Evolutionary conservation across 2,888 invertebrate species (phyloP), one percentile per base, ranked within the genome.

Genomic region (Watsonalla cultraria): DNA sequence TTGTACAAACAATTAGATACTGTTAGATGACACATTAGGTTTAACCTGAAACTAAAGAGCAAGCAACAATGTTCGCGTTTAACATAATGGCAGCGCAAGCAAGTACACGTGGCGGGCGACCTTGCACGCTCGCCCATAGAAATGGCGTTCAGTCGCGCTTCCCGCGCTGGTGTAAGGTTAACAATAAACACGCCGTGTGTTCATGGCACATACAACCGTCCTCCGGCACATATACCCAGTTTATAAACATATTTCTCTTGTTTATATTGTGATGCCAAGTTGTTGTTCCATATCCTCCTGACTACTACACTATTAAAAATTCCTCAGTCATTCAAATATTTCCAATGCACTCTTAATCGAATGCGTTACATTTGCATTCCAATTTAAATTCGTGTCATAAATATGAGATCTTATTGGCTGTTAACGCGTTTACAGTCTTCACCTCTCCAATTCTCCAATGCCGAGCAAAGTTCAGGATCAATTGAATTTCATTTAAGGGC

Each of bases 71-170:
- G 61, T 66, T 65, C 66, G 66, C 67, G 68, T 67, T 59, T 52
- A 64, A 68, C 60, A 75, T 75, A 77, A 77, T 75, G 67, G 15
- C 54, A 62, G 66, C 62, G 61, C 61, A 59, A 60, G 61, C 61
- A 59, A 60, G 65, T 74, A 81, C 86, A 83, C 84, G 84, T 80
- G 78, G 79, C 76, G 59, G 51, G 58, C 68, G 86, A 84, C 85
- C 86, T 85, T 85, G 84, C 64, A 52, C 66, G 65, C 60, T 66
- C 59, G 63, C 58, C 58, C 55, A 68, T 70, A 70, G 68, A 72
- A 70, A 72, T 68, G 65, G 66, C 64, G 65, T 62, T 62, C 68
- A 62, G 65, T 64, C 62, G 60, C 66, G 60, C 60, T 51, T 60
- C 61, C 55, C 54, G 52, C 64, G 61, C 71, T 74, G 73, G 68